Conservation (phyloP, 2,797 vertebrate genomes). For the Coreius guichenoti region DNA sequence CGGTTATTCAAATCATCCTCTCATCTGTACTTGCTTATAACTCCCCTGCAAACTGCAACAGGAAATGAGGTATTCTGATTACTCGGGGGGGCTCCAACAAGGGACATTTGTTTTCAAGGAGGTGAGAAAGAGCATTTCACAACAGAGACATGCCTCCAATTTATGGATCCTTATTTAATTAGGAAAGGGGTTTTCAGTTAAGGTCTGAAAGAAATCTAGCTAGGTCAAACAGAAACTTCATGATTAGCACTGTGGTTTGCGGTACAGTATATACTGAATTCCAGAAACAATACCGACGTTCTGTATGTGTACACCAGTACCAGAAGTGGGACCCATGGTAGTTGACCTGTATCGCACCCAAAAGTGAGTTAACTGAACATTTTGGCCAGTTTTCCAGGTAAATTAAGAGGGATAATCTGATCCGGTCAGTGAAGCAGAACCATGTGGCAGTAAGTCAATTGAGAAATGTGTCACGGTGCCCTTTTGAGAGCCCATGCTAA, state of each 20-base stretch:
- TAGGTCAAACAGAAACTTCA: constrained; percentile 36
- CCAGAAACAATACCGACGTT: constrained; percentile 51
- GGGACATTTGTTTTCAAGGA: constrained; percentile 78
- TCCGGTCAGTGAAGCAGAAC: constrained; percentile 49
- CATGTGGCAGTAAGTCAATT: constrained; percentile 50
- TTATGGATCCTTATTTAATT: constrained; percentile 38
- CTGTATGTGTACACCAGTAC: constrained; percentile 32
- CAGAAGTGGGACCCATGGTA: constrained; percentile 37
- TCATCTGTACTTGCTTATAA: constrained; percentile 77
- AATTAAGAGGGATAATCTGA: constrained; percentile 52
- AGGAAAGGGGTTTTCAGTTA: constrained; percentile 28
- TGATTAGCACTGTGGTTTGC: constrained; percentile 11
- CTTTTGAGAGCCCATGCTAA: constrained; percentile 20
- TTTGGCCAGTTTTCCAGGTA: constrained; percentile 44
- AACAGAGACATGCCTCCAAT: constrained; percentile 38
- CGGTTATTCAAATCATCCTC: constrained; percentile 79
- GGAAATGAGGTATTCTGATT: constrained; percentile 85
- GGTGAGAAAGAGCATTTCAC: constrained; percentile 71
- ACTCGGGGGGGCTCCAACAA: constrained; percentile 71
- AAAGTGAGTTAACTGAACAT: constrained; percentile 34
- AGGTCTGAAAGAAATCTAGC: constrained; percentile 25
- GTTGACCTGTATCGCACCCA: constrained; percentile 27
- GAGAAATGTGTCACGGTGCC: constrained; percentile 35
- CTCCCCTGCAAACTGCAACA: constrained; percentile 67
- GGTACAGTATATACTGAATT: constrained; percentile 20